Evolutionary conservation across 2,113 vertebrate species (phyloP).

Genomic region (Gobio gobio): DNA sequence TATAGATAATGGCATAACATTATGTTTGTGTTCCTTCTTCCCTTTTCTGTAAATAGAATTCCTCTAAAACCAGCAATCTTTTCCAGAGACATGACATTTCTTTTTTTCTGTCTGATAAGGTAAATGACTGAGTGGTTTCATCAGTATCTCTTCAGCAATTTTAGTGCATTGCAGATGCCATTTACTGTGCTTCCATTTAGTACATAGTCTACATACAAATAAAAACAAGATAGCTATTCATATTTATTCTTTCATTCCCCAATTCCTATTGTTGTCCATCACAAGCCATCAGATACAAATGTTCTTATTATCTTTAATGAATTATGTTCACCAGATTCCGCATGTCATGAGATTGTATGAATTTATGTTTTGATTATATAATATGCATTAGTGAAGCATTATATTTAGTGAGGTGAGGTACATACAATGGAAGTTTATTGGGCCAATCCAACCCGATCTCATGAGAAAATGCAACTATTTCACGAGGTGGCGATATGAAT

Average conservation of each 20-base stretch:
- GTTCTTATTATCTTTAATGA: background rate
- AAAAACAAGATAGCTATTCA: background rate
- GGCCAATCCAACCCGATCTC: background rate
- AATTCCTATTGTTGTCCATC: background rate
- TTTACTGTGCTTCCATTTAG: background rate
- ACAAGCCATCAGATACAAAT: background rate
- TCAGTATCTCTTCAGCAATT: background rate
- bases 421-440: background rate
- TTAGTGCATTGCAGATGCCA: background rate
- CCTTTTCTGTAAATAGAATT: background rate
- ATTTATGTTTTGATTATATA: background rate
- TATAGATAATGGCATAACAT: background rate
- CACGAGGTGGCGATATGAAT: background rate
- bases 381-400: background rate
- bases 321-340: background rate
- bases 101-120: too few relatives aligned
- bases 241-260: background rate
- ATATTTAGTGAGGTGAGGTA: background rate
- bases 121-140: background rate
- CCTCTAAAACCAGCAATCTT: background rate
- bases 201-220: too few relatives aligned
- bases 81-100: background rate
- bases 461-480: background rate
- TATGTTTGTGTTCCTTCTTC: background rate
- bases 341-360: background rate